Percentiles rank a stretch among this genome's conserved stretches.
phyloP scores from a whole-genome alignment of 2,797 vertebrate species.

The Pseudocheirus occidentalis region DNA sequence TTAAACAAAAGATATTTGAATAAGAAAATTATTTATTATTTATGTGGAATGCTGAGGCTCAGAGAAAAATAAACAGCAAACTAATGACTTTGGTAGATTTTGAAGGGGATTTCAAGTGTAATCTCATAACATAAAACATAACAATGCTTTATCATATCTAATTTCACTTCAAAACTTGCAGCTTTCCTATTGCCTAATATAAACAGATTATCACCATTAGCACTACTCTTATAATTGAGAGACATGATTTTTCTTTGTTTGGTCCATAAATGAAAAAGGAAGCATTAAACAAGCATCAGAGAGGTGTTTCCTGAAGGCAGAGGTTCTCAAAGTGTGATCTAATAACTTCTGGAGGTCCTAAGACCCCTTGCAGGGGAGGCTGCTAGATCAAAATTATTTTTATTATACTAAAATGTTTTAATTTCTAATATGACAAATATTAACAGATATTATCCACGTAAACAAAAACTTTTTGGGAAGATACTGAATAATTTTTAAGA shows the following conservation, averaged over 20 bases:
- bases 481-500: not conserved
- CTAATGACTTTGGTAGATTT: slow-evolving; percentile 24
- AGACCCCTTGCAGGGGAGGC: not conserved
- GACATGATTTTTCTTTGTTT: not conserved
- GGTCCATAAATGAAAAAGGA: slow-evolving; percentile 39
- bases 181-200: slow-evolving; percentile 53
- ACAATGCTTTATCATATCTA: slow-evolving; percentile 59
- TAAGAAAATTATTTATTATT: slow-evolving; percentile 15
- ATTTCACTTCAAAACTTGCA: slow-evolving; percentile 56
- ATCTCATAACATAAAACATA: slow-evolving; percentile 3
- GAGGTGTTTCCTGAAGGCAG: not conserved
- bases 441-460: not conserved
- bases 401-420: not conserved
- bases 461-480: not conserved
- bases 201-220: slow-evolving; percentile 28
- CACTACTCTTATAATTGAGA: slow-evolving; percentile 5
- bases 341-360: not conserved
- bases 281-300: not conserved
- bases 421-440: not conserved
- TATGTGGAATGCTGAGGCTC: slow-evolving; percentile 36
- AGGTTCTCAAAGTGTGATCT: not conserved
- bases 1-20: slow-evolving; percentile 29
- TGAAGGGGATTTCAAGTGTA: slow-evolving; percentile 27
- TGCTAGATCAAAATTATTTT: not conserved
- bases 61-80: slow-evolving; percentile 10